Conservation (phyloP, 2,888 invertebrate species). For the Hoplodrina blanda region DNA sequence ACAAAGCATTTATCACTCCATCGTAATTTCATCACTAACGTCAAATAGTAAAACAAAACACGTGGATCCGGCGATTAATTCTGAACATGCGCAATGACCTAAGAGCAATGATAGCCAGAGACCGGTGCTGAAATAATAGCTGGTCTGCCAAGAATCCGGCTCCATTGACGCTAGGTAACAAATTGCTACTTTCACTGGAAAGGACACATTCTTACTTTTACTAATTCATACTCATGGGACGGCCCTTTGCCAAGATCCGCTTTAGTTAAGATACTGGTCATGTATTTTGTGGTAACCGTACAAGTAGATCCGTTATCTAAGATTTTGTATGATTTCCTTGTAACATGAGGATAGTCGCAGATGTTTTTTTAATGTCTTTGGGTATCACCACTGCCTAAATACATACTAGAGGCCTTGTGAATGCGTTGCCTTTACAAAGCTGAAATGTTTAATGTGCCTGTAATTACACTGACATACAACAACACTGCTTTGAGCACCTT, state of each 20-base stretch:
- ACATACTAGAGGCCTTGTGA: too few relatives aligned
- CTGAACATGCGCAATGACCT: conserved; percentile 46
- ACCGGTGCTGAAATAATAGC: conserved; percentile 34
- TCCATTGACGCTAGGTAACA: conserved; percentile 26
- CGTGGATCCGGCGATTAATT: conserved; percentile 46
- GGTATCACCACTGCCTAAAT: neutral
- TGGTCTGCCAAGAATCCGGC: conserved; percentile 44
- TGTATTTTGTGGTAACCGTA: conserved; percentile 29
- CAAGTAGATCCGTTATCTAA: conserved; percentile 29
- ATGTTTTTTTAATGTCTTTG: neutral
- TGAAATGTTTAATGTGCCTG: too few relatives aligned
- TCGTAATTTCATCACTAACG: conserved; percentile 47
- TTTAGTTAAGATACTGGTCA: conserved; percentile 37
- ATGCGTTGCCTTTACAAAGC: too few relatives aligned
- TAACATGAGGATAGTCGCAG: neutral
- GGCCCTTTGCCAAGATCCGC: conserved; percentile 49
- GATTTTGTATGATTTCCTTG: conserved; percentile 13
- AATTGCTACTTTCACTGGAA: conserved; percentile 43
- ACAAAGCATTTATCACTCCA: conserved; percentile 45
- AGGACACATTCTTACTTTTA: conserved; percentile 21
- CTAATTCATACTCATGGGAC: conserved; percentile 32
- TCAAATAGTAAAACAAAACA: conserved; percentile 51
- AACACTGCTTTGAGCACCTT: too few relatives aligned
- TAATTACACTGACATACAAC: too few relatives aligned
- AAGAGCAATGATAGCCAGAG: conserved; percentile 54